A percentile compares a stretch with the other conserved stretches of the same genome.
Evolutionary conservation across 2,888 invertebrate genomes (phyloP).

Genomic region (Tinea semifulvella): DNA sequence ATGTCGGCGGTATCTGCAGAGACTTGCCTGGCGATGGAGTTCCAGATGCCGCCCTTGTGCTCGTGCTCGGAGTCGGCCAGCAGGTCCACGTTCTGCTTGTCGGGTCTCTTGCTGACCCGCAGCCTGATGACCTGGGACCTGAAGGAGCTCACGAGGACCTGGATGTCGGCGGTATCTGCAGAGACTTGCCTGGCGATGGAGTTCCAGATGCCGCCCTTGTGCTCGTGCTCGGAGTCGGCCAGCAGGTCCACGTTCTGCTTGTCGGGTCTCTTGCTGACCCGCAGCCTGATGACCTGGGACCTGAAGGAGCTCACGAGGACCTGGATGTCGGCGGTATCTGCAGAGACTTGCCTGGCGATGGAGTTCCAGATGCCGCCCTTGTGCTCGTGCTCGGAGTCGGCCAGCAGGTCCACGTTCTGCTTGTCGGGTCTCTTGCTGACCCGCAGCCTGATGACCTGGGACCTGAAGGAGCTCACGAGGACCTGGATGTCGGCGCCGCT

Average conservation of each 20-base stretch:
- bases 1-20: constrained; percentile 74
- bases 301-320: constrained; percentile 84
- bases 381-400: constrained; percentile 77
- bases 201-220: constrained; percentile 85
- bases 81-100: constrained; percentile 86
- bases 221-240: constrained; percentile 77
- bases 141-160: constrained; percentile 83
- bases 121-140: constrained; percentile 92
- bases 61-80: constrained; percentile 81
- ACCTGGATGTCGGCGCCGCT: constrained; percentile 79
- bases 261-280: constrained; percentile 90
- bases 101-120: constrained; percentile 90
- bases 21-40: constrained; percentile 90
- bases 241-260: constrained; percentile 88
- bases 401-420: constrained; percentile 84
- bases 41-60: constrained; percentile 83
- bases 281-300: constrained; percentile 90
- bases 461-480: constrained; percentile 82
- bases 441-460: constrained; percentile 90
- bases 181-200: constrained; percentile 90
- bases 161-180: constrained; percentile 73
- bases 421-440: constrained; percentile 93
- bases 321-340: constrained; percentile 75
- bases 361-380: constrained; percentile 90
- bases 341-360: constrained; percentile 81